Conservation (phyloP, 2,113 vertebrate genomes). For the Festucalex cinctus region DNA sequence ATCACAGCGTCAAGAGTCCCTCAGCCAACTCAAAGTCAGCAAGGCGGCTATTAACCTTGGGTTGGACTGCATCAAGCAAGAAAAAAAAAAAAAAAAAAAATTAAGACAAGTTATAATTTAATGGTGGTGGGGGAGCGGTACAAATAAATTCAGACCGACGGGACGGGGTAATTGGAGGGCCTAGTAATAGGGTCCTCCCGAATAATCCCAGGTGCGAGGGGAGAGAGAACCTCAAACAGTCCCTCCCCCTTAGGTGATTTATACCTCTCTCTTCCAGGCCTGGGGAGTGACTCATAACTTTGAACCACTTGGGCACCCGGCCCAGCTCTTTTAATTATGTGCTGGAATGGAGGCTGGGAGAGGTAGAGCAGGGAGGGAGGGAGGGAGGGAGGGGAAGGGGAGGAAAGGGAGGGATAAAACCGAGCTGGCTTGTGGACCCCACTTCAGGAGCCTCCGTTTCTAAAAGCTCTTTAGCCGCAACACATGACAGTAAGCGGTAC, state of each 20-base stretch:
- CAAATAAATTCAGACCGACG: constrained; percentile 75
- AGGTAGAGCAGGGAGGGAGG: constrained; percentile 7
- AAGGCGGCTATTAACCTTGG: constrained; percentile 77
- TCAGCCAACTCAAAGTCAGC: constrained; percentile 71
- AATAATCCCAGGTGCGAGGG: constrained; percentile 68
- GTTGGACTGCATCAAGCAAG: constrained; percentile 67
- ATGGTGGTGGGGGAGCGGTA: constrained; percentile 68
- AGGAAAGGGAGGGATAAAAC: constrained; percentile 57
- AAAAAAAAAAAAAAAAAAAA: constrained; percentile 67
- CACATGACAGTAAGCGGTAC: constrained; percentile 62
- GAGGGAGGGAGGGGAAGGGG: constrained; percentile 28
- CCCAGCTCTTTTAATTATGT: constrained; percentile 72
- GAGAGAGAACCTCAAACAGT: constrained; percentile 65
- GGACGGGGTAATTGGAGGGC: constrained; percentile 78
- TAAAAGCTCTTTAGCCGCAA: constrained; percentile 69
- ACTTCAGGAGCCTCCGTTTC: constrained; percentile 59
- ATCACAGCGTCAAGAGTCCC: constrained; percentile 52
- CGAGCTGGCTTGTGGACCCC: constrained; percentile 53
- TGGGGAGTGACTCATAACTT: constrained; percentile 71
- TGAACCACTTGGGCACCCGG: constrained; percentile 64
- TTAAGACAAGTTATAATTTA: constrained; percentile 80
- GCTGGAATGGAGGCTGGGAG: constrained; percentile 41
- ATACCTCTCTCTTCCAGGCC: constrained; percentile 58
- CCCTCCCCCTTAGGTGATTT: constrained; percentile 70
- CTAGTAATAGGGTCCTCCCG: constrained; percentile 66